Base-by-base conservation (phyloP, 2,888 invertebrate species). In the Drosophila diplacantha region DNA sequence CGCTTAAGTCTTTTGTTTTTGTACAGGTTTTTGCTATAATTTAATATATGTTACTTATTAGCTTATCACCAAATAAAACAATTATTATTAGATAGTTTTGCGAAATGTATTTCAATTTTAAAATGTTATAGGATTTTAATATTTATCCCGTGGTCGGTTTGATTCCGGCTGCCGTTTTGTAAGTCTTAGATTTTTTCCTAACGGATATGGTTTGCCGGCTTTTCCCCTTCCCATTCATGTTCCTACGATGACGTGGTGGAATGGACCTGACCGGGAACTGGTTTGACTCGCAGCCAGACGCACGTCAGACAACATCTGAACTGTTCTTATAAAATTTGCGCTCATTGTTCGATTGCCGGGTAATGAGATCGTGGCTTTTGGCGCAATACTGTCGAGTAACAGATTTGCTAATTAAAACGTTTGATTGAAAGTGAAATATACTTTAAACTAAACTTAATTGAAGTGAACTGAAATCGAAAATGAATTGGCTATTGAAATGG, bases 231-330 rank as follows among this genome's bases (percentile, higher is more conserved):
- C 69, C 54, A 66, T 64, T 64, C 65, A 26, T 44, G 55, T 52
- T 68, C 44, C 60, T 35, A 75, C 44, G 57, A 63, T 79, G 76
- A 71, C 58, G 54, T 24, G 69, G 24, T 43, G 38, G 38, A 63
- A 67, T 66, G 35, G 24, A 32, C 16, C 26, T 24, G 34, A 74
- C 49, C 53, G 43, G 57, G 46, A 70, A 78, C 78, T 62, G 78
- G 78, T 71, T 78, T 74, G 58, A 18, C 65, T 53, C 46, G 41
- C 69, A 50, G 56, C 62, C 75, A 81, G 71, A 83, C 71, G 58
- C 67, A 71, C 67, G 67, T 68, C 75, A 81, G 78, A 77, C 71
- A 41, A 63, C 43, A 51, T 63, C 62, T 58, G 68, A 59, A 60
- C 53, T 39, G 67, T 74, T 81, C 66, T 73, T 60, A 57, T 70